phyloP scores from a whole-genome alignment of 2,888 invertebrate species.

The Tinea semifulvella region DNA sequence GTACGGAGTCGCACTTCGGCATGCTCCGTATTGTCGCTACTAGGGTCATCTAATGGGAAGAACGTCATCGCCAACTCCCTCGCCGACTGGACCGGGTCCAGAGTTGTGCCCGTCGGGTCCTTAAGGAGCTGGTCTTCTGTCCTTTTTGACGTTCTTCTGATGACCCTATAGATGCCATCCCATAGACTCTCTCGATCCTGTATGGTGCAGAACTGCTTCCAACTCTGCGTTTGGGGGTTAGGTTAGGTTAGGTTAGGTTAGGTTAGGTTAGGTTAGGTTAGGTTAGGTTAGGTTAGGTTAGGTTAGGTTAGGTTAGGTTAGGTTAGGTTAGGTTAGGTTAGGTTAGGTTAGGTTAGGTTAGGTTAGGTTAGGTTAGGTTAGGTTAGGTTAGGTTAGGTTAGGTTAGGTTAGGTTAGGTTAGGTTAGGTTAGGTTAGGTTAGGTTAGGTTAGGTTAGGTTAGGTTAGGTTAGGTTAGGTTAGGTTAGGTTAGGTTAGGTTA shows the following conservation, averaged over 20 bases:
- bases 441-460: slow-evolving; percentile 17
- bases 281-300: slow-evolving; percentile 15
- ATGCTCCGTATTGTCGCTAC: too few relatives aligned
- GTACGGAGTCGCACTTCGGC: too few relatives aligned
- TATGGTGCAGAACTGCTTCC: too few relatives aligned
- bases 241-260: slow-evolving; percentile 13
- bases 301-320: slow-evolving; percentile 16
- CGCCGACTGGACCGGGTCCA: too few relatives aligned
- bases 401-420: slow-evolving; percentile 16
- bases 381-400: slow-evolving; percentile 15
- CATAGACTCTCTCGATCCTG: too few relatives aligned
- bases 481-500: slow-evolving; percentile 16
- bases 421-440: slow-evolving; percentile 17
- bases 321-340: slow-evolving; percentile 16
- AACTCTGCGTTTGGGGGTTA: slow-evolving; percentile 6
- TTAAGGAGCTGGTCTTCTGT: too few relatives aligned
- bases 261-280: slow-evolving; percentile 12
- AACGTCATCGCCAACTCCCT: too few relatives aligned
- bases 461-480: slow-evolving; percentile 15
- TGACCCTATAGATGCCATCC: too few relatives aligned
- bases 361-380: slow-evolving; percentile 16
- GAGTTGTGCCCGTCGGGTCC: too few relatives aligned
- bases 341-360: slow-evolving; percentile 16
- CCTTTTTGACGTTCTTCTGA: too few relatives aligned
- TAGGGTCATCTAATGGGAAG: too few relatives aligned